Evolutionary conservation across 2,888 invertebrate genomes (phyloP).

Genomic region (Macaria notata): DNA sequence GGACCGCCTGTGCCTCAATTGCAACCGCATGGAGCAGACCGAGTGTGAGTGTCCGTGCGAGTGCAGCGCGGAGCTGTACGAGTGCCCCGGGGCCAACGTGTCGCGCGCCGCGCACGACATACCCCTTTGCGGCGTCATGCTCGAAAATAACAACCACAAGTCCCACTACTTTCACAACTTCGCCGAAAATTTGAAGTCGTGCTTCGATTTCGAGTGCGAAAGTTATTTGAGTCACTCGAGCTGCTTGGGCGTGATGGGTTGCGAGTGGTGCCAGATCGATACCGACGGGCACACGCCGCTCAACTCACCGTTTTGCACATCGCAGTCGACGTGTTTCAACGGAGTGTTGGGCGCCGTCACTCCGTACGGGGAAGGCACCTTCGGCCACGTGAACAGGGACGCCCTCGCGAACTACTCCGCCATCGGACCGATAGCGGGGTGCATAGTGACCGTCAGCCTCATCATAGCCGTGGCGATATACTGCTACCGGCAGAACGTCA

Average conservation of each 20-base stretch:
- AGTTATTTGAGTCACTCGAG: constrained; percentile 83
- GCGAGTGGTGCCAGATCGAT: constrained; percentile 95
- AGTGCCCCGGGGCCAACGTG: constrained; percentile 60
- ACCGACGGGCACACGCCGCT: constrained; percentile 87
- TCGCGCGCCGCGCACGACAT: constrained; percentile 58
- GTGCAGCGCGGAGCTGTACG: constrained; percentile 84
- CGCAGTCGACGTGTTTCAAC: constrained; percentile 91
- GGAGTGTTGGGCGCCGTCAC: constrained; percentile 92
- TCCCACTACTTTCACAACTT: constrained; percentile 76
- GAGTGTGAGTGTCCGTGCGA: constrained; percentile 98
- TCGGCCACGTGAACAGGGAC: constrained; percentile 73
- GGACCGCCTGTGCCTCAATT: constrained; percentile 94
- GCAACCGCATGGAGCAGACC: constrained; percentile 95
- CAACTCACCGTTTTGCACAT: constrained; percentile 89
- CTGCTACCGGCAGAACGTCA: constrained; percentile 88
- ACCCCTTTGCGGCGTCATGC: constrained; percentile 71
- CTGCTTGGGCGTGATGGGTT: constrained; percentile 90
- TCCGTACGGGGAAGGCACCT: constrained; percentile 89
- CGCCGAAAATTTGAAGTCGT: constrained; percentile 83
- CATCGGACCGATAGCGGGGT: constrained; percentile 93
- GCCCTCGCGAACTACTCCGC: constrained; percentile 85
- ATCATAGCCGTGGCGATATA: constrained; percentile 92
- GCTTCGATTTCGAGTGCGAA: constrained; percentile 87
- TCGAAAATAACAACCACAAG: constrained; percentile 75
- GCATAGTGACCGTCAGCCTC: constrained; percentile 90